Conservation (phyloP, 2,888 invertebrate species). For the Limnephilus auricula region DNA sequence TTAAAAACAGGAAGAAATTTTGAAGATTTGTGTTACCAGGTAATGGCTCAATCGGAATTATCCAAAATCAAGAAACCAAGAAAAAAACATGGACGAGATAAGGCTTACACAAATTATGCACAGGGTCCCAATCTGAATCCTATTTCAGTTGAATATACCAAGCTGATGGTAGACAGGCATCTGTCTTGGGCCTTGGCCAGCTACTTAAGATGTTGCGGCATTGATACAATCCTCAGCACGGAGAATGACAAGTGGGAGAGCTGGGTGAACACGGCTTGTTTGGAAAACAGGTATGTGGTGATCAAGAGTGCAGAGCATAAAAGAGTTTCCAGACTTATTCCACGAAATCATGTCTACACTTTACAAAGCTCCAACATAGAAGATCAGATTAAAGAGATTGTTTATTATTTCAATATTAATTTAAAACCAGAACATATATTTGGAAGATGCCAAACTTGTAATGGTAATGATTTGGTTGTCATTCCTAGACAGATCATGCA, state of each 20-base stretch:
- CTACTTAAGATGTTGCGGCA: conserved; percentile 74
- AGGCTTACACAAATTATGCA: conserved; percentile 32
- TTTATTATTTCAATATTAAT: conserved; percentile 55
- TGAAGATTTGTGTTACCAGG: conserved; percentile 80
- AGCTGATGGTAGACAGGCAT: conserved; percentile 50
- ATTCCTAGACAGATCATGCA: conserved; percentile 39
- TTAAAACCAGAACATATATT: conserved; percentile 31
- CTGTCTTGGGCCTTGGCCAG: conserved; percentile 35
- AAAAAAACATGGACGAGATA: conserved; percentile 42
- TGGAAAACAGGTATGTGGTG: conserved; percentile 77
- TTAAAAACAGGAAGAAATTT: conserved; percentile 78
- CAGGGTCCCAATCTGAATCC: conserved; percentile 48
- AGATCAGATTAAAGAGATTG: conserved; percentile 56
- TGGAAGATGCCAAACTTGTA: conserved; percentile 59
- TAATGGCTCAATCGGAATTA: conserved; percentile 75
- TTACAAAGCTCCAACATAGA: conserved; percentile 47
- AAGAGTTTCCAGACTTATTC: conserved; percentile 70
- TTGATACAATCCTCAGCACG: conserved; percentile 82
- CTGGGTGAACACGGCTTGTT: conserved; percentile 75
- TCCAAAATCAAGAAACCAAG: conserved; percentile 55
- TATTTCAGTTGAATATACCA: conserved; percentile 22
- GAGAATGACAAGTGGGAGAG: conserved; percentile 76
- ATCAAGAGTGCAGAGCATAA: conserved; percentile 72
- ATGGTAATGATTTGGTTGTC: conserved; percentile 46
- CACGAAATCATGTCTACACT: conserved; percentile 47